Conservation (phyloP, 1,140 invertebrate species). For the Drosophila neocordata region DNA sequence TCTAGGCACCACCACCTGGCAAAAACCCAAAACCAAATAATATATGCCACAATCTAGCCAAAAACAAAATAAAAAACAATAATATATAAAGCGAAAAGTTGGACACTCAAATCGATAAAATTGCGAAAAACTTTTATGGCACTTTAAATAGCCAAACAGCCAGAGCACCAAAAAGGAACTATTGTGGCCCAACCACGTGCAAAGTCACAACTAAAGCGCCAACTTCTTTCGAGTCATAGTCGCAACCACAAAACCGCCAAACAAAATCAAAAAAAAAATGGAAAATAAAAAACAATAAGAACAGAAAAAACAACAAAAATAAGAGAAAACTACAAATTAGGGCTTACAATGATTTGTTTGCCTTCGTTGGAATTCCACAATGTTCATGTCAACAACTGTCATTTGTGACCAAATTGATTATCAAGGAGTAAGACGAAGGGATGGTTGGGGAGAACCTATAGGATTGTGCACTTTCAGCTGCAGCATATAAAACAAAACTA, state of each 20-base stretch:
- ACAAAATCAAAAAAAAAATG: not conserved
- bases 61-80: not conserved
- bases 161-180: conserved; percentile 9
- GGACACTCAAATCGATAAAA: conserved; percentile 64
- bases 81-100: not conserved
- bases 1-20: conserved; percentile 41
- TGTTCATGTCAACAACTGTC: conserved; percentile 68
- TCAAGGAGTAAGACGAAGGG: conserved; percentile 42
- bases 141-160: conserved; percentile 45
- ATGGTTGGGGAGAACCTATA: not conserved
- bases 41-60: not conserved
- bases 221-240: conserved; percentile 52
- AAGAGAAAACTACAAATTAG: conserved; percentile 66
- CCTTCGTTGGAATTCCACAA: conserved; percentile 49
- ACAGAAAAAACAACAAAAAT: conserved; percentile 17
- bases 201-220: conserved; percentile 50
- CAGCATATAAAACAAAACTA: conserved; percentile 39
- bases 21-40: conserved; percentile 1
- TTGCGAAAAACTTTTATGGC: conserved; percentile 41
- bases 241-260: conserved; percentile 25
- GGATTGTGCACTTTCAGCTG: conserved; percentile 59
- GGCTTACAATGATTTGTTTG: conserved; percentile 57
- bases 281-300: not conserved
- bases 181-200: conserved; percentile 56
- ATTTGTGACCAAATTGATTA: conserved; percentile 75